phyloP scores from a whole-genome alignment of 2,888 invertebrate genomes.

The Serrognathus titanus region DNA sequence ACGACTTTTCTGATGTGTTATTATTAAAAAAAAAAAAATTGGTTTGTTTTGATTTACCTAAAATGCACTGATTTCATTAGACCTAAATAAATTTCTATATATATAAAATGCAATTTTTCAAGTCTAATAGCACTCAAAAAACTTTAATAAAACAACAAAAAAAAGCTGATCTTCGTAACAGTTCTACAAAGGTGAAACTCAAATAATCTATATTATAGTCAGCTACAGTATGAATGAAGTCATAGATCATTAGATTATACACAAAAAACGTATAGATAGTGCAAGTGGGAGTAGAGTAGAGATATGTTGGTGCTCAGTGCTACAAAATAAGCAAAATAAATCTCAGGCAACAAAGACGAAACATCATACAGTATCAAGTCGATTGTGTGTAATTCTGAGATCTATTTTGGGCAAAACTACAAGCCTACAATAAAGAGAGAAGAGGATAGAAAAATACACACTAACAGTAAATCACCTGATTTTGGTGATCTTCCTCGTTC shows the following conservation, averaged over 20 bases:
- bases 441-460: slow-evolving; percentile 15
- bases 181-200: not conserved
- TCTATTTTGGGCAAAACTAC: slow-evolving; percentile 21
- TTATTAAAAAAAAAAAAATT: too few relatives aligned
- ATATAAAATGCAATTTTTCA: not conserved
- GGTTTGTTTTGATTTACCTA: too few relatives aligned
- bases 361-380: too few relatives aligned
- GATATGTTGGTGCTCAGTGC: slow-evolving; percentile 50
- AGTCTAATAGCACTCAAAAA: not conserved
- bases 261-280: slow-evolving; percentile 24
- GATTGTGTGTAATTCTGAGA: slow-evolving; percentile 14
- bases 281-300: slow-evolving; percentile 42
- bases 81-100: too few relatives aligned
- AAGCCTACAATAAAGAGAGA: slow-evolving; percentile 18
- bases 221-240: not conserved
- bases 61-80: too few relatives aligned
- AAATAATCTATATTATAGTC: not conserved
- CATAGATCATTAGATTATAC: too few relatives aligned
- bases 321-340: slow-evolving; percentile 26
- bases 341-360: slow-evolving; percentile 6
- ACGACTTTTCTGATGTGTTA: too few relatives aligned
- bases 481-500: slow-evolving; percentile 44
- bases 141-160: not conserved
- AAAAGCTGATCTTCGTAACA: not conserved
- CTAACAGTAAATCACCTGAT: slow-evolving; percentile 40